Percentiles rank a stretch among this genome's conserved stretches.
phyloP scores from a whole-genome alignment of 2,888 invertebrate genomes.

The Brachyptera putata region DNA sequence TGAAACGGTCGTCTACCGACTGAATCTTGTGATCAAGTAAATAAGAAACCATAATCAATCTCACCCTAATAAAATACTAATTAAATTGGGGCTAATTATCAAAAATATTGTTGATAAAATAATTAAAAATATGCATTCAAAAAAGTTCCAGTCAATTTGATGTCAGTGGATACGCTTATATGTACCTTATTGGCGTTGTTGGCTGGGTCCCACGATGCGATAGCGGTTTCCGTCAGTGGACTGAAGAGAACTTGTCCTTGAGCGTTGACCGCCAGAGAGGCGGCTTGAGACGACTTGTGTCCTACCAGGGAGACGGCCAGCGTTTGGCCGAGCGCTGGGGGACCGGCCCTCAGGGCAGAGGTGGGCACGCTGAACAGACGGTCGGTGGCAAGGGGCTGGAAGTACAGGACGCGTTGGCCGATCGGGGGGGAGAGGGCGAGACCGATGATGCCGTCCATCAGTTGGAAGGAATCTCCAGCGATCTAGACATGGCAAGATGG shows the following conservation, averaged over 20 bases:
- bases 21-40: no score
- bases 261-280: slow-evolving; percentile 67
- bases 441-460: slow-evolving; percentile 72
- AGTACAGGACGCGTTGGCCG: slow-evolving; percentile 55
- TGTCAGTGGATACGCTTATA: no score
- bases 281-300: slow-evolving; percentile 78
- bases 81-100: no score
- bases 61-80: no score
- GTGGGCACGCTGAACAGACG: slow-evolving; percentile 75
- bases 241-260: slow-evolving; percentile 70
- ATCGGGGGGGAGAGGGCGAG: slow-evolving; percentile 57
- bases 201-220: slow-evolving; percentile 74
- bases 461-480: slow-evolving; percentile 60
- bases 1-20: no score
- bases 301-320: slow-evolving; percentile 74
- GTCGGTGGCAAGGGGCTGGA: slow-evolving; percentile 69
- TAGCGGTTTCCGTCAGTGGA: slow-evolving; percentile 73
- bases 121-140: no score
- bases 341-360: slow-evolving; percentile 66
- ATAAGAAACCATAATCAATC: no score
- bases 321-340: slow-evolving; percentile 63
- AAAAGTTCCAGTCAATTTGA: no score
- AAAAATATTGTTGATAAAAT: no score
- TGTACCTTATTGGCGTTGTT: slow-evolving; percentile 40
- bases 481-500: slow-evolving; percentile 46